Base-by-base conservation (phyloP, 2,113 vertebrate genomes). In the Mormyrus lacerda region DNA sequence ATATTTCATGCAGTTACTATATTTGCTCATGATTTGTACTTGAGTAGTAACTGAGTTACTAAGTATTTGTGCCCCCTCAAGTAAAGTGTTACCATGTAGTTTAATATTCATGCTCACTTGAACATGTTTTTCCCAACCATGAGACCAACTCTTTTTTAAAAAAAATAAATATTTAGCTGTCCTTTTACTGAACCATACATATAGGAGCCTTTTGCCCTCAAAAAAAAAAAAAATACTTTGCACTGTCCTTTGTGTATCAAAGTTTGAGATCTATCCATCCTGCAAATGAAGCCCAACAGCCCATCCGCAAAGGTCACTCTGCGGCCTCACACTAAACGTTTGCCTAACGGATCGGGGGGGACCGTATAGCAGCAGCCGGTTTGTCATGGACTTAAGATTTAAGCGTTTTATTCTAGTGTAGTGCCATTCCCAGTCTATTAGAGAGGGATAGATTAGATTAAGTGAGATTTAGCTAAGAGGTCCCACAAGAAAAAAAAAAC, bases 371-470 rank as follows among this genome's bases (percentile, higher is more conserved):
- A 89, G 92, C 88, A 89, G 89, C 84, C 86, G 91, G 92, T 95
- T 94, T 93, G 92, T 93, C 92, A 82, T 91, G 92, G 93, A 95
- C 93, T 94, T 93, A 92, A 44, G 89, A 86, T 93, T 92, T 91
- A 94, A 93, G 94, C 93, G 27, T 94, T 92, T 91, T 93, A n/a
- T 93, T 93, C 93, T 93, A 90, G 92, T 94, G 93, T 93, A 91
- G 87, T 92, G 91, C 92, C 93, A 88, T 93, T 94, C 92, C 76
- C 91, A 90, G 92, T 94, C 95, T 92, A 94, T 95, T 95, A 94
- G 92, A 90, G 89, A 92, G 88, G 94, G 94, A 93, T 93, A 93
- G 92, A 95, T 95, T 94, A 96, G 95, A 95, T 96, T 95, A 95
- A 94, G 92, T 92, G 92, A 96, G 95, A 95, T 96, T 95, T 95